Conservation (phyloP, 2,888 invertebrate genomes). For the Barypeithes pellucidus region DNA sequence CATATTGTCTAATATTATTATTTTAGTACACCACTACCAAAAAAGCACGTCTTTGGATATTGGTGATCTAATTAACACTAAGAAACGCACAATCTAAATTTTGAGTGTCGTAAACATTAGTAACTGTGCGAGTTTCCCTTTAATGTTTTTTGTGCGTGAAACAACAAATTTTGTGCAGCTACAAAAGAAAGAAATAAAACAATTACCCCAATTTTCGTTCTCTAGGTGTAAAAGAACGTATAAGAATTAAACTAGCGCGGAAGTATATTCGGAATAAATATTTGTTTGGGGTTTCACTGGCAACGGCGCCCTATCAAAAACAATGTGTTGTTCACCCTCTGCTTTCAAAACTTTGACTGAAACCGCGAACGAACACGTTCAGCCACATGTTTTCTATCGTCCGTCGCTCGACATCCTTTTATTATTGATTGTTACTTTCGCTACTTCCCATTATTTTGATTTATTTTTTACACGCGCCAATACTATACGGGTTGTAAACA, state of each 20-base stretch:
- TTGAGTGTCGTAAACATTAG: too few relatives aligned
- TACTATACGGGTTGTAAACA: slow-evolving; percentile 23
- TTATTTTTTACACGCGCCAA: slow-evolving; percentile 58
- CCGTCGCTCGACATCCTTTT: slow-evolving; percentile 65
- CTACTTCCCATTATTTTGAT: slow-evolving; percentile 60
- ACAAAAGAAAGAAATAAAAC: not conserved
- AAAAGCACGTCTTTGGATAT: too few relatives aligned
- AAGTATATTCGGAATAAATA: not conserved
- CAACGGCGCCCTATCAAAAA: slow-evolving; percentile 44
- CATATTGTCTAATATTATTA: too few relatives aligned
- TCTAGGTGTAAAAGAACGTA: not conserved
- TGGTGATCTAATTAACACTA: too few relatives aligned
- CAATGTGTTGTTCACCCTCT: slow-evolving; percentile 60
- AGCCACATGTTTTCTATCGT: slow-evolving; percentile 62
- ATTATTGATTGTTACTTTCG: slow-evolving; percentile 70
- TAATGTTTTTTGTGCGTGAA: not conserved
- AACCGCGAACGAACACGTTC: slow-evolving; percentile 59
- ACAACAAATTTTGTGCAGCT: slow-evolving; percentile 5
- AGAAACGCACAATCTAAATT: too few relatives aligned
- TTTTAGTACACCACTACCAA: too few relatives aligned
- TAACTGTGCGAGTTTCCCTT: too few relatives aligned
- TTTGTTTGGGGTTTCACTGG: slow-evolving; percentile 40
- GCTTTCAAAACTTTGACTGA: slow-evolving; percentile 67
- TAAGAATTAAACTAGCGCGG: not conserved
- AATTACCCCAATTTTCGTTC: slow-evolving; percentile 10